Conservation (phyloP, 2,797 vertebrate species). For the Ara ararauna region DNA sequence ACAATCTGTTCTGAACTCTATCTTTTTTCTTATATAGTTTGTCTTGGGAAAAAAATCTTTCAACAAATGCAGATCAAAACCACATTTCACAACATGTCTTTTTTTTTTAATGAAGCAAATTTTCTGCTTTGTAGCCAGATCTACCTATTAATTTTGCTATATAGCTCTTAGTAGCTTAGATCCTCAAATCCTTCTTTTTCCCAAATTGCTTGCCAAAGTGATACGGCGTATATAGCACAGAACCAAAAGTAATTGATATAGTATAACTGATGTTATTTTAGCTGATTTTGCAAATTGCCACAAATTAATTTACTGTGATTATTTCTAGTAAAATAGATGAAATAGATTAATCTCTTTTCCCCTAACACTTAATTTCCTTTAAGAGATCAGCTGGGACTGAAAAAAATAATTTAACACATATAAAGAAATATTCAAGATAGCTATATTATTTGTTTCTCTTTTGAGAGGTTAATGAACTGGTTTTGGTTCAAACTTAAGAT, state of each 20-base stretch:
- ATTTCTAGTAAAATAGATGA: conserved; percentile 17
- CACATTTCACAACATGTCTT: neutral
- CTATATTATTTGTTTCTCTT: neutral
- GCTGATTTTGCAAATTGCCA: neutral
- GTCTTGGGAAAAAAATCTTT: neutral
- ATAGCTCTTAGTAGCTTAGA: neutral
- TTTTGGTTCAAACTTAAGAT: neutral
- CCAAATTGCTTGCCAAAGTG: neutral
- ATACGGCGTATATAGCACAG: neutral
- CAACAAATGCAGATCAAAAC: neutral
- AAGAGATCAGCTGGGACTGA: neutral
- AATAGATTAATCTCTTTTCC: neutral
- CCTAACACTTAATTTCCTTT: neutral
- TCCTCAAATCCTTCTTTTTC: neutral
- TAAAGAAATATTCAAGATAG: neutral
- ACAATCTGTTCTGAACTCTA: neutral
- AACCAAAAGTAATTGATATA: neutral
- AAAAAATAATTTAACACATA: conserved; percentile 20
- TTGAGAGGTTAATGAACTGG: neutral
- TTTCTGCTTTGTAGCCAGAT: neutral
- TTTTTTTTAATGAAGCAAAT: neutral
- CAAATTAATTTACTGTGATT: conserved; percentile 13
- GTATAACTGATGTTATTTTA: conserved; percentile 4
- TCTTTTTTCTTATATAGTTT: neutral
- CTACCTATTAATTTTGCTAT: neutral